Conservation (phyloP, 2,888 invertebrate genomes). For the Cantharis lateralis region DNA sequence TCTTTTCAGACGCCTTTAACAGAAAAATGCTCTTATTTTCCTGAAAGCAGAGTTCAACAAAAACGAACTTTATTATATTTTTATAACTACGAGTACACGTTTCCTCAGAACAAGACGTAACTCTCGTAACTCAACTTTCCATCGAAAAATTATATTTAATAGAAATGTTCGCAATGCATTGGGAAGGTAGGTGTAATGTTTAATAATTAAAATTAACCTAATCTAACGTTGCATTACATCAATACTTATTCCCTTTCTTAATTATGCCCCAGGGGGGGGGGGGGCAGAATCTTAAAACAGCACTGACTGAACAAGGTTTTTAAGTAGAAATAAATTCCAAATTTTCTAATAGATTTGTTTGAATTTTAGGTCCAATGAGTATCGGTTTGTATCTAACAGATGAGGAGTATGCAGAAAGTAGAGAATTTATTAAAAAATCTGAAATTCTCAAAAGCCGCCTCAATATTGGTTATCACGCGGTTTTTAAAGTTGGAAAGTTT, state of each 20-base stretch:
- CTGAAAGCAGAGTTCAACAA: slow-evolving; percentile 68
- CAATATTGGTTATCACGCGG: slow-evolving; percentile 88
- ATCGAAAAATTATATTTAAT: slow-evolving; percentile 84
- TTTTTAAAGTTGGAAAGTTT: slow-evolving; percentile 86
- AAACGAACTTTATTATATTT: slow-evolving; percentile 84
- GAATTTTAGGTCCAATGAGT: slow-evolving; percentile 74
- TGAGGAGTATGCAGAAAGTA: slow-evolving; percentile 79
- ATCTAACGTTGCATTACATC: too few relatives aligned
- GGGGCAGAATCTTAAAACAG: too few relatives aligned
- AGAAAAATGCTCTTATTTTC: slow-evolving; percentile 80
- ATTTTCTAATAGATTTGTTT: too few relatives aligned
- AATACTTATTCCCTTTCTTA: too few relatives aligned
- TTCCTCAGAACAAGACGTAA: slow-evolving; percentile 74
- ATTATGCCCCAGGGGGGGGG: too few relatives aligned
- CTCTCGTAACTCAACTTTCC: slow-evolving; percentile 86
- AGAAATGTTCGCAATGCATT: slow-evolving; percentile 80
- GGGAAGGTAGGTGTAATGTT: too few relatives aligned
- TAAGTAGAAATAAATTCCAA: too few relatives aligned
- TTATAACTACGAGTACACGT: slow-evolving; percentile 75
- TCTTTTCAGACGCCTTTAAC: slow-evolving; percentile 79
- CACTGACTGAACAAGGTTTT: too few relatives aligned
- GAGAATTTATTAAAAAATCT: slow-evolving; percentile 75
- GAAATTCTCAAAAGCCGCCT: slow-evolving; percentile 71
- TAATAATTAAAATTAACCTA: too few relatives aligned
- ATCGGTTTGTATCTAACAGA: slow-evolving; percentile 87